Evolutionary conservation across 2,797 vertebrate species (phyloP).

Genomic region (Thalassophryne amazonica): DNA sequence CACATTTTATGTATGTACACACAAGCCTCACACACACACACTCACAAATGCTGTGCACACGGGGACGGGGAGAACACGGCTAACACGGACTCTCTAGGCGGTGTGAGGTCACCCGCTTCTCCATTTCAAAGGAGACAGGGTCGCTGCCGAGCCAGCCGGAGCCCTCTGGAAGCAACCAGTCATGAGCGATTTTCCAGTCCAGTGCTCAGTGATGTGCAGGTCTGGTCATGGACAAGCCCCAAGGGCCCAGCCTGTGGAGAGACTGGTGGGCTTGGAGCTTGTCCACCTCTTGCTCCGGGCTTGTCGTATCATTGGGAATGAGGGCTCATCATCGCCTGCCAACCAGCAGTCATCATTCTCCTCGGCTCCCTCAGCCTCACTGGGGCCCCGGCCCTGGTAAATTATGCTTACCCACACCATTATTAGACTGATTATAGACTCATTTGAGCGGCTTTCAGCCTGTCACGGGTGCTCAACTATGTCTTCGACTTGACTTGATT

Average conservation of each 20-base stretch:
- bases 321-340: constrained; percentile 65
- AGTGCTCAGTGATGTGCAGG: constrained; percentile 70
- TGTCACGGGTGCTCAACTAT: constrained; percentile 74
- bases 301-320: constrained; percentile 61
- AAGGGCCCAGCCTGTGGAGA: constrained; percentile 46
- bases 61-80: constrained; percentile 47
- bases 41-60: constrained; percentile 16
- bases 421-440: constrained; percentile 78
- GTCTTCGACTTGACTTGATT: constrained; percentile 76
- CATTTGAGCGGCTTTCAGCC: constrained; percentile 76
- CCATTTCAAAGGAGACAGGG: constrained; percentile 73
- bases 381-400: constrained; percentile 58
- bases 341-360: constrained; percentile 61
- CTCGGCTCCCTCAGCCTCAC: constrained; percentile 32
- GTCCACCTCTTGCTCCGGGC: constrained; percentile 67
- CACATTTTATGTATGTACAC: constrained; percentile 9
- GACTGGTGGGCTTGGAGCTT: constrained; percentile 63
- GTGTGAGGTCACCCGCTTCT: constrained; percentile 73
- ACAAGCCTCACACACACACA: constrained; percentile 21
- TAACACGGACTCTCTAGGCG: constrained; percentile 63
- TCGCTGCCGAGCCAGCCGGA: constrained; percentile 51
- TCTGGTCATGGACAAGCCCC: constrained; percentile 49
- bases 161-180: constrained; percentile 71
- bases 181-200: constrained; percentile 77
- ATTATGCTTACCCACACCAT: constrained; percentile 76